Percentiles rank a stretch among this genome's conserved stretches.
Evolutionary conservation across 2,797 vertebrate species (phyloP).

Genomic region (Halcyon badia): DNA sequence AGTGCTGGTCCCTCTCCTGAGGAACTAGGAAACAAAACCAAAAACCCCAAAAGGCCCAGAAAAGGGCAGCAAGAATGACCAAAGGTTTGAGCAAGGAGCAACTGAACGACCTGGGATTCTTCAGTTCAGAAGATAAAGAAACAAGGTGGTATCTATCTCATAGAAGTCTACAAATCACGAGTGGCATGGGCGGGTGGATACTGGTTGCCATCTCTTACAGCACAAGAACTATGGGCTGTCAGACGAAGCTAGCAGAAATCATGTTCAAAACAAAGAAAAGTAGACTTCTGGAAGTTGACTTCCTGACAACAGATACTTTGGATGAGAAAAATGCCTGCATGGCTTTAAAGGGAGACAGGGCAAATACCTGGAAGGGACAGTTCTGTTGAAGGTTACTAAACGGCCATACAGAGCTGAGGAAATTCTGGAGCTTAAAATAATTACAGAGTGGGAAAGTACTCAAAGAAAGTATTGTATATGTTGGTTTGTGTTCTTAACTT

Average conservation of each 20-base stretch:
- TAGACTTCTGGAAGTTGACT: background rate
- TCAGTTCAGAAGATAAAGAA: background rate
- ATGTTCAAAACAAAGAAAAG: background rate
- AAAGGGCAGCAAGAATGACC: background rate
- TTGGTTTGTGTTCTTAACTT: background rate
- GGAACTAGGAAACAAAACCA: background rate
- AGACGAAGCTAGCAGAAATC: background rate
- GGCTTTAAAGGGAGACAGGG: background rate
- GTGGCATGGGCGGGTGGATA: accelerated
- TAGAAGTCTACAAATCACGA: background rate
- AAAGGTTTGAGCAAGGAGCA: background rate
- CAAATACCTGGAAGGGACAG: background rate
- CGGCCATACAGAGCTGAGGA: background rate
- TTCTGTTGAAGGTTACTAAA: background rate
- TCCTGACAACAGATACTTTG: background rate
- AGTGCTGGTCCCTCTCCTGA: background rate
- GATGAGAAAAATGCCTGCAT: background rate
- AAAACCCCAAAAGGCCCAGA: background rate
- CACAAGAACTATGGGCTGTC: background rate
- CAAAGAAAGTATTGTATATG: background rate
- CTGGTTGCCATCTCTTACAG: background rate
- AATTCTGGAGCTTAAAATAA: conserved; percentile 28
- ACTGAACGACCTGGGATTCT: background rate
- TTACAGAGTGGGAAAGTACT: background rate
- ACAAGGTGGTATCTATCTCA: background rate